Percentiles rank a stretch among this genome's conserved stretches.
Evolutionary conservation across 2,888 invertebrate genomes (phyloP).

Genomic region (Catonia carolina): DNA sequence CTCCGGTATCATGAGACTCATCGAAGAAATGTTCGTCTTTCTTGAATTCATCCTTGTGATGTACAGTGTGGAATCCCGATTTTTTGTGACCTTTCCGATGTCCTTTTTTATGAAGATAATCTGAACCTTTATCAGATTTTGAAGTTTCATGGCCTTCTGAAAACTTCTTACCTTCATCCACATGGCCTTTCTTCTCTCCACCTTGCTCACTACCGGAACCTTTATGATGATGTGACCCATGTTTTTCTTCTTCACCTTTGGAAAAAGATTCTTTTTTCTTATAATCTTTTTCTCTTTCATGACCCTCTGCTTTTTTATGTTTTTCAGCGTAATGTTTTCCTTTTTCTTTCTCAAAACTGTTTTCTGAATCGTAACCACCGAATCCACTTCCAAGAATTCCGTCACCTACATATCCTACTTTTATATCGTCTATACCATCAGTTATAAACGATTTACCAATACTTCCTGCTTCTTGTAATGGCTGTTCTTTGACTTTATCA

Average conservation of each 20-base stretch:
- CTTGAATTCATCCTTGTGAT: conserved; percentile 69
- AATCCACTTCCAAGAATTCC: conserved; percentile 12
- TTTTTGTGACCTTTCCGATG: conserved; percentile 63
- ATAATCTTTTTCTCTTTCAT: conserved; percentile 52
- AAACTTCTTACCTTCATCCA: conserved; percentile 50
- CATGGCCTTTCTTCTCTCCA: conserved; percentile 50
- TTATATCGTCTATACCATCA: conserved; percentile 26
- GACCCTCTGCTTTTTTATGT: conserved; percentile 49
- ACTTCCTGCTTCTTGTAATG: conserved; percentile 26
- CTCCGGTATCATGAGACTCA: conserved; percentile 58
- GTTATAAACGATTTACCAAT: conserved; percentile 20
- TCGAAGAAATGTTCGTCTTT: conserved; percentile 72
- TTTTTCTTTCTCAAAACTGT: conserved; percentile 40
- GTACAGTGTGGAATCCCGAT: conserved; percentile 65
- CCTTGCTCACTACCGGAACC: conserved; percentile 49
- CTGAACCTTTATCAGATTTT: conserved; percentile 49
- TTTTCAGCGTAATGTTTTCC: conserved; percentile 48
- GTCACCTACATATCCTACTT: conserved; percentile 20
- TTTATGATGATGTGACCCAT: conserved; percentile 49
- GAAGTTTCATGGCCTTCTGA: conserved; percentile 50
- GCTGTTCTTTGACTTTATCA: conserved; percentile 17
- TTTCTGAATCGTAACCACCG: conserved; percentile 32
- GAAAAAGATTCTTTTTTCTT: conserved; percentile 49
- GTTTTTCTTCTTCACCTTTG: conserved; percentile 51
- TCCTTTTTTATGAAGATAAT: conserved; percentile 41